These are phyloP conservation scores for Trachymyrmex septentrionalis DNA, from an alignment of 1,140 invertebrate genomes.

Conservation along the genomic window DNA sequence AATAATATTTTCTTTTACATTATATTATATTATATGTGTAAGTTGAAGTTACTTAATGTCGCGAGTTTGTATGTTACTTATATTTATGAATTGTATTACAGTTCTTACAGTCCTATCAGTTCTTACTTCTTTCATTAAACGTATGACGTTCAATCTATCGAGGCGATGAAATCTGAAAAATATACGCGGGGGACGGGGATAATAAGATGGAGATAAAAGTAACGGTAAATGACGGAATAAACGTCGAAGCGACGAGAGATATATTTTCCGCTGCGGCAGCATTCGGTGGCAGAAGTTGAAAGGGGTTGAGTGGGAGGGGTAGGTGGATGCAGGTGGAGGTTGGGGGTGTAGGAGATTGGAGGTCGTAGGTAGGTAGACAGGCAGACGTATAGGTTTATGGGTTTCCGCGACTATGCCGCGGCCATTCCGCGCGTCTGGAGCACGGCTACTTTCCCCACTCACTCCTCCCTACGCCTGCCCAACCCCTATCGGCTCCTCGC, in stretches of 20 bases:
- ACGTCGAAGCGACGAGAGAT: conserved; percentile 71
- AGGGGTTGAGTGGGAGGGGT: neutral
- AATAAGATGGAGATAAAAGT: conserved; percentile 71
- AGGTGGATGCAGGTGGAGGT: conserved; percentile 54
- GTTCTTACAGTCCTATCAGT: too few relatives aligned
- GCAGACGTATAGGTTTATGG: conserved; percentile 83
- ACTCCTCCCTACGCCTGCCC: conserved; percentile 51
- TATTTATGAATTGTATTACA: neutral
- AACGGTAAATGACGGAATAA: conserved; percentile 72
- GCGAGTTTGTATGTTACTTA: too few relatives aligned
- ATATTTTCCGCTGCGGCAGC: conserved; percentile 64
- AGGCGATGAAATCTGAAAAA: conserved; percentile 25
- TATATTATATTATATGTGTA: too few relatives aligned
- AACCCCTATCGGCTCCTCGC: conserved; percentile 33
- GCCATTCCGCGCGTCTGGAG: conserved; percentile 81
- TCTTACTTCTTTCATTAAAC: conserved; percentile 1
- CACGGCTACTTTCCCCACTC: conserved; percentile 73
- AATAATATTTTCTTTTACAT: too few relatives aligned
- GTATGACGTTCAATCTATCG: conserved; percentile 5
- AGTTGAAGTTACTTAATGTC: neutral
- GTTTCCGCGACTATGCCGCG: conserved; percentile 83
- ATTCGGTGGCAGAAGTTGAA: conserved; percentile 46
- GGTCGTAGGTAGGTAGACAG: conserved; percentile 72
- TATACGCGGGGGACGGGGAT: neutral
- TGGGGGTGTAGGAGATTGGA: conserved; percentile 73